A percentile compares a stretch with the other conserved stretches of the same genome.
Conservation (phyloP, 2,888 invertebrate genomes). For the Dendrolimus houi region DNA sequence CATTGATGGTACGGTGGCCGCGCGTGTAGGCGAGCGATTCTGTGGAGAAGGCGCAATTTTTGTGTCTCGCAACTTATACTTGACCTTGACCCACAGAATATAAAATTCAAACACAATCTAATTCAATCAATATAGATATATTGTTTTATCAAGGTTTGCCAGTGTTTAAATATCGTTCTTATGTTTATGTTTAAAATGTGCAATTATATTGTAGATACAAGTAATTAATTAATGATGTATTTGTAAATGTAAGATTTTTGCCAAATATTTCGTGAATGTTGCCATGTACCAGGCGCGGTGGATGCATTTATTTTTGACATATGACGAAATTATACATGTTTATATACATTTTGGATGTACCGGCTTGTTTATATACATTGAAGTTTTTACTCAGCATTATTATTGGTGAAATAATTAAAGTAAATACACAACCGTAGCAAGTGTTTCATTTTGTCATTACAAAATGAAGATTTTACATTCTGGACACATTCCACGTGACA, state of each 20-base stretch:
- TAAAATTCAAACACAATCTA: no score
- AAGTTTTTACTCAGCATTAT: constrained; percentile 37
- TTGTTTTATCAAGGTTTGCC: no score
- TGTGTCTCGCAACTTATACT: no score
- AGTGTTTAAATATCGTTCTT: no score
- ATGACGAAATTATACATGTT: constrained; percentile 36
- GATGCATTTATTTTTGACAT: constrained; percentile 59
- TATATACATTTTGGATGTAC: constrained; percentile 23
- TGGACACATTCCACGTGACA: no score
- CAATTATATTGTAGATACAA: constrained; percentile 23
- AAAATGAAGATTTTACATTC: no score
- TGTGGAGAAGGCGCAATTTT: no score
- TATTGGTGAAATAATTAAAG: constrained; percentile 50
- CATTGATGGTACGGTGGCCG: no score
- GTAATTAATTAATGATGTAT: constrained; percentile 34
- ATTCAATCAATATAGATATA: no score
- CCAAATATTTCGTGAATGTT: constrained; percentile 53
- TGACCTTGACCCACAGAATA: no score
- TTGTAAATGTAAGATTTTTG: constrained; percentile 38
- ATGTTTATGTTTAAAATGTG: constrained; percentile 26
- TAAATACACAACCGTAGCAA: constrained; percentile 45
- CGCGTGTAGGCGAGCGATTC: no score
- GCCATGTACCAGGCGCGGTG: constrained; percentile 58
- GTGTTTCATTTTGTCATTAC: neutral
- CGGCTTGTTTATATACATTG: constrained; percentile 58